These are phyloP conservation scores for Corydoras sp. DNA, from an alignment of 2,113 vertebrate species.

Conservation along the genomic window DNA sequence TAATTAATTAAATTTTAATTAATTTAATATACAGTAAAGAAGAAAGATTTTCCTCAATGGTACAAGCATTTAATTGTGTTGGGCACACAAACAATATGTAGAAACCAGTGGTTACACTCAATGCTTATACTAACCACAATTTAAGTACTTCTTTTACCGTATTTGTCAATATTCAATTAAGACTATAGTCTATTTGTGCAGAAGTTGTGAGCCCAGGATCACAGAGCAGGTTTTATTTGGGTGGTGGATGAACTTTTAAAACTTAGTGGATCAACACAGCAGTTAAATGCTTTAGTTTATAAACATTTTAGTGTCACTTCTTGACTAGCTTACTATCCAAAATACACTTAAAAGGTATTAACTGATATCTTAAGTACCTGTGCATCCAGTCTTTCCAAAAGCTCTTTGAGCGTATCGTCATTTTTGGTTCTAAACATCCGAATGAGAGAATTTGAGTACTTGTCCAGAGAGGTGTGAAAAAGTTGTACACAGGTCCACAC, in stretches of 20 bases:
- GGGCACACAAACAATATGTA: too few species aligned
- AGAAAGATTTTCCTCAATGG: too few species aligned
- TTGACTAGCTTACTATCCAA: neutral
- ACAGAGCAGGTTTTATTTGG: neutral
- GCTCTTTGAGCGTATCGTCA: neutral
- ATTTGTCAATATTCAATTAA: too few species aligned
- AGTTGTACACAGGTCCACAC: neutral
- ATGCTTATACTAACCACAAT: too few species aligned
- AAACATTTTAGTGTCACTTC: neutral
- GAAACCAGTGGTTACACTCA: too few species aligned
- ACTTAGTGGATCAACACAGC: neutral
- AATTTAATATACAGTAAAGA: too few species aligned
- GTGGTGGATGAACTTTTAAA: neutral
- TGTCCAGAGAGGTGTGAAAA: slow-evolving; percentile 3
- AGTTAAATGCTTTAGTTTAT: neutral
- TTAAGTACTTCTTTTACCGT: too few species aligned
- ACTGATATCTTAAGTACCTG: neutral
- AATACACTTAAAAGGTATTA: too few species aligned
- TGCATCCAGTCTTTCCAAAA: neutral
- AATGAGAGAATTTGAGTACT: neutral
- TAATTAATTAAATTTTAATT: too few species aligned
- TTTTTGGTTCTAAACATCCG: neutral
- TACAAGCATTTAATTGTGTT: too few species aligned
- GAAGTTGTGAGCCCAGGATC: neutral
- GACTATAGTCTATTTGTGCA: neutral